Base-by-base conservation (phyloP, 2,888 invertebrate genomes). In the Junonia oenone region DNA sequence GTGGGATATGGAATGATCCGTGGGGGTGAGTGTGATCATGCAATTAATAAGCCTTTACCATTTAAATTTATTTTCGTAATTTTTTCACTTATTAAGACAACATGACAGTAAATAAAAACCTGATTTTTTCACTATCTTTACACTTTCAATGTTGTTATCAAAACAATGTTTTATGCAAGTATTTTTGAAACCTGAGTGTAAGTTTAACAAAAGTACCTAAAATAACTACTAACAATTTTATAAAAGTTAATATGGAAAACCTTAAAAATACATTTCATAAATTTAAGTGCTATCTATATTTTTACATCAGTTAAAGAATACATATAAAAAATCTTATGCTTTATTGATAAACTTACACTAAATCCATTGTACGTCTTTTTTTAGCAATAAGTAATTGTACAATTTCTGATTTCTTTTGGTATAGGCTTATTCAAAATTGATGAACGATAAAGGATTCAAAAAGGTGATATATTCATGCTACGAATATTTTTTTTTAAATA, bases 21-120 rank as follows among this genome's bases (percentile, higher is more conserved):
- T 73, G 70, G 37, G 65, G 63, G 66, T 76, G 76, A 67, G 13
- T 43, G 74, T 71, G 74, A 69, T 68, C 83, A 83, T 84, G 83
- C 84, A 62, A 40, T 43, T 35, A 27, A 48, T 47, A 51, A 59
- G 43, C 56, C 55, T 53, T 54, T 57, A 62, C 55, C 63, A 62
- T 57, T 35, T 11, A 45, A 29, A 29, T 8, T 29, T 29, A 29
- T 8, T 29, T 29, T n/a, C n/a, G n/a, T n/a, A n/a, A n/a, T n/a
- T n/a, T n/a, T n/a, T n/a, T n/a, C n/a, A n/a, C n/a, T n/a, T n/a
- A n/a, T n/a, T n/a, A n/a, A n/a, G n/a, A n/a, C n/a, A n/a, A n/a
- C n/a, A n/a, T n/a, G n/a, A n/a, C n/a, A n/a, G n/a, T n/a, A n/a
- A n/a, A n/a, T n/a, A n/a, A n/a, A n/a, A n/a, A n/a, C n/a, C n/a